These are phyloP conservation scores for Choreutis nemorana DNA, from an alignment of 2,888 invertebrate species.

Conservation along the genomic window DNA sequence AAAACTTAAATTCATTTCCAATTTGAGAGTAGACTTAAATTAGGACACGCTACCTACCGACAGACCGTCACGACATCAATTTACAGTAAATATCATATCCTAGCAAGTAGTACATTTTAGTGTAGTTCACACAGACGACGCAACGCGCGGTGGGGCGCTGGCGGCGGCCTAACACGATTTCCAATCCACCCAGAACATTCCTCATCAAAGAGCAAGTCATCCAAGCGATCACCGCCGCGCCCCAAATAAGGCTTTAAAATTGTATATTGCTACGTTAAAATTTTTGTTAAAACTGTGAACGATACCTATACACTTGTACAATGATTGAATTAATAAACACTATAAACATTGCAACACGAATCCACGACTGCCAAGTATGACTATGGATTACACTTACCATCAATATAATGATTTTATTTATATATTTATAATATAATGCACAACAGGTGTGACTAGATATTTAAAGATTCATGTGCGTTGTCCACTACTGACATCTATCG, in stretches of 20 bases:
- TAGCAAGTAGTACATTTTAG: not conserved
- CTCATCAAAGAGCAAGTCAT: not conserved
- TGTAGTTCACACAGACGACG: not conserved
- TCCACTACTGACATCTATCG: constrained; percentile 11
- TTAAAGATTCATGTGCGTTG: constrained; percentile 32
- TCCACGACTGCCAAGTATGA: constrained; percentile 9
- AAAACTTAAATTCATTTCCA: constrained; percentile 53
- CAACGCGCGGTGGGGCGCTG: not conserved
- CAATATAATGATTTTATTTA: constrained; percentile 10
- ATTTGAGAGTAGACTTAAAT: constrained; percentile 43
- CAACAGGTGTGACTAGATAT: constrained; percentile 52
- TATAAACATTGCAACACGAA: constrained; percentile 17
- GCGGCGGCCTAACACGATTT: no score
- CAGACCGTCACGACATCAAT: constrained; percentile 23
- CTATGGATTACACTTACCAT: constrained; percentile 7
- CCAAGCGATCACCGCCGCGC: constrained; percentile 9
- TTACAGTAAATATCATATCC: constrained; percentile 1
- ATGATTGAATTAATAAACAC: constrained; percentile 12
- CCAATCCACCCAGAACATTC: not conserved
- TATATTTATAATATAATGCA: constrained; percentile 24
- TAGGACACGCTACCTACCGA: constrained; percentile 40
- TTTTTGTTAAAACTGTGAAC: constrained; percentile 29
- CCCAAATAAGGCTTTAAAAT: constrained; percentile 23
- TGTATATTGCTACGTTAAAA: constrained; percentile 27
- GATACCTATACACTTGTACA: constrained; percentile 17